Evolutionary conservation across 2,113 vertebrate species (phyloP), one percentile per base, ranked within the genome.

Genomic region (Crotalus tigris): DNA sequence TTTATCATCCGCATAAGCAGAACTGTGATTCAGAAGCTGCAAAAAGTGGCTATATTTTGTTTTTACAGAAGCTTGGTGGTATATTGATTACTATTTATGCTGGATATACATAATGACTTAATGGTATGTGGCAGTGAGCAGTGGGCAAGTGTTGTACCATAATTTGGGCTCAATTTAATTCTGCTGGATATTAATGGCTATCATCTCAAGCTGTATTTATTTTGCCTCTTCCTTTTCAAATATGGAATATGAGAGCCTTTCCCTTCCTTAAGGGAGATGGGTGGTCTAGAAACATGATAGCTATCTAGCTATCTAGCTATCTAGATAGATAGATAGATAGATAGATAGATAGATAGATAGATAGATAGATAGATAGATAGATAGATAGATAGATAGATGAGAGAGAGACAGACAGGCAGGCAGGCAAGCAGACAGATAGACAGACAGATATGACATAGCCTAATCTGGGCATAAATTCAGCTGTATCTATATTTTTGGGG

Each of bases 271-370:
- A 81, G 26, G 33, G 33, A 13, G 0, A 4, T n/a, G 64, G 29
- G 12, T n/a, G 24, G 3, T n/a, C n/a, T 75, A 75, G n/a, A 75
- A 75, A 33, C 69, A n/a, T 11, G 3, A 33, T 10, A 69, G 44
- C 2, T 44, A 44, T 0, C 2, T 44, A 44, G 44, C 2, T 44
- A 44, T 0, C 2, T 44, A 39, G 46, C 4, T 5, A 46, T 0
- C 4, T 5, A 46, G 46, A 46, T 5, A 46, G 46, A 0, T 5
- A 46, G 46, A 46, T 5, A 46, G 7, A 69, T 11, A 69, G 26
- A n/a, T 11, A 33, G 29, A 5, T 0, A 33, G 29, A 33, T 4
- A 33, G 29, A 75, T 1, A 15, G 49, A 49, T 1, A 8, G 49
- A 49, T 5, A 46, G 46, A 46, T 1, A 46, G 46, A 46, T 1